Evolutionary conservation across 1,140 invertebrate species (phyloP).

Genomic region (Drosophila subobscura): DNA sequence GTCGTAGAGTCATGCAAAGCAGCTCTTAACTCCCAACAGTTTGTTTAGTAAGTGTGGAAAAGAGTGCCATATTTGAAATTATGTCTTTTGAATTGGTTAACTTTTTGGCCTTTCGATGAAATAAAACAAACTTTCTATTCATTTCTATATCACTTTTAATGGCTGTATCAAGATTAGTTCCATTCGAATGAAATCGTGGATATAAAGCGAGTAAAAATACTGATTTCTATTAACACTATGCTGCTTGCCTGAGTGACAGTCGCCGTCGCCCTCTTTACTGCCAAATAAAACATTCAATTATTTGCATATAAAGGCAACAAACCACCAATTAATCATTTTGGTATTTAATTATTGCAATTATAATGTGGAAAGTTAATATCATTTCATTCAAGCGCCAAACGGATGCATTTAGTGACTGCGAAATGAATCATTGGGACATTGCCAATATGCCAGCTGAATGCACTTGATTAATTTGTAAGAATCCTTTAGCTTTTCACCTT

Average conservation of each 20-base stretch:
- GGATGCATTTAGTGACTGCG: slow-evolving; percentile 42
- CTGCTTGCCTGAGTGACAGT: slow-evolving; percentile 2
- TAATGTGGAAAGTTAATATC: slow-evolving; percentile 73
- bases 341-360: slow-evolving; percentile 66
- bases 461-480: slow-evolving; percentile 70
- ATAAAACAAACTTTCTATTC: background rate
- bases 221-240: slow-evolving; percentile 27
- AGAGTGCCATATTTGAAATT: slow-evolving; percentile 32
- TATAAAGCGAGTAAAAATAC: slow-evolving; percentile 19
- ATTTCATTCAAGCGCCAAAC: slow-evolving; percentile 37
- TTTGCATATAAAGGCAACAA: slow-evolving; percentile 60
- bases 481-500: slow-evolving; percentile 10
- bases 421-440: slow-evolving; percentile 37
- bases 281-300: slow-evolving; percentile 53
- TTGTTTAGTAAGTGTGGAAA: slow-evolving; percentile 59
- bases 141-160: slow-evolving; percentile 12
- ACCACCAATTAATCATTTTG: slow-evolving; percentile 37
- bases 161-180: slow-evolving; percentile 34
- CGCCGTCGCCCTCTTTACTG: background rate
- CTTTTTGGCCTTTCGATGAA: background rate
- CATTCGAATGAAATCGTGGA: slow-evolving; percentile 28
- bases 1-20: slow-evolving; percentile 55
- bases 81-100: slow-evolving; percentile 16
- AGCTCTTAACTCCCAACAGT: slow-evolving; percentile 42
- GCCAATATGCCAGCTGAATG: slow-evolving; percentile 66